Evolutionary conservation across 2,113 vertebrate species (phyloP).

Genomic region (Poeciliopsis turrubarensis): DNA sequence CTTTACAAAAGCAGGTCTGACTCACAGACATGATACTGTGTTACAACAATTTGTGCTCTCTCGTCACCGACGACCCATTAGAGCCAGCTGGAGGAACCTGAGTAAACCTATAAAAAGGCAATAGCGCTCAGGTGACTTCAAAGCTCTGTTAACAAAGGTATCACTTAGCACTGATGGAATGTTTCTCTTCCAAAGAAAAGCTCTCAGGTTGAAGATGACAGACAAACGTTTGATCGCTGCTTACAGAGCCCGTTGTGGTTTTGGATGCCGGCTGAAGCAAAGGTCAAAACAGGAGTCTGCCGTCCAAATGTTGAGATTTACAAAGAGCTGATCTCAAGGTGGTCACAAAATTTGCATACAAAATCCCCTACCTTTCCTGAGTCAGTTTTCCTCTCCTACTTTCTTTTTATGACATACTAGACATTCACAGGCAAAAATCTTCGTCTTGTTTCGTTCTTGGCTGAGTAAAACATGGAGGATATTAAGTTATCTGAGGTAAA

Average conservation of each 20-base stretch:
- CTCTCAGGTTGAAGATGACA: slow-evolving; percentile 47
- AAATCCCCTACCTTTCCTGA: not conserved
- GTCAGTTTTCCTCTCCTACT: not conserved
- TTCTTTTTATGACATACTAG: not conserved
- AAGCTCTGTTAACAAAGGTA: slow-evolving; percentile 53
- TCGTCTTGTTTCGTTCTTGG: not conserved
- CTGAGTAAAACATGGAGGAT: not conserved
- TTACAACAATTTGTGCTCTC: slow-evolving; percentile 8
- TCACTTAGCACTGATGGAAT: slow-evolving; percentile 47
- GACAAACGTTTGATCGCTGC: slow-evolving; percentile 47
- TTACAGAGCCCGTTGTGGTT: not conserved
- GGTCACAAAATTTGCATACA: no score
- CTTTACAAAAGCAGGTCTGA: slow-evolving; percentile 59
- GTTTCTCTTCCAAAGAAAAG: slow-evolving; percentile 33
- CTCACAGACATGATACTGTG: slow-evolving; percentile 37
- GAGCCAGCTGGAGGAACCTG: slow-evolving; percentile 7
- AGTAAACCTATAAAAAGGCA: slow-evolving; percentile 26
- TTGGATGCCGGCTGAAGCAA: slow-evolving; percentile 4
- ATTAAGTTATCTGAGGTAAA: not conserved
- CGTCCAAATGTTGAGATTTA: slow-evolving; percentile 16
- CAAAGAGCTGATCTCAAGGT: not conserved
- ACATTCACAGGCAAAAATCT: not conserved
- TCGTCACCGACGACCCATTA: no score
- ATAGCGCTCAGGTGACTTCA: slow-evolving; percentile 59
- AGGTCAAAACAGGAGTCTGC: slow-evolving; percentile 18